These are phyloP conservation scores for Tamandua tetradactyla DNA, from an alignment of 2,797 vertebrate species.

Conservation along the genomic window DNA sequence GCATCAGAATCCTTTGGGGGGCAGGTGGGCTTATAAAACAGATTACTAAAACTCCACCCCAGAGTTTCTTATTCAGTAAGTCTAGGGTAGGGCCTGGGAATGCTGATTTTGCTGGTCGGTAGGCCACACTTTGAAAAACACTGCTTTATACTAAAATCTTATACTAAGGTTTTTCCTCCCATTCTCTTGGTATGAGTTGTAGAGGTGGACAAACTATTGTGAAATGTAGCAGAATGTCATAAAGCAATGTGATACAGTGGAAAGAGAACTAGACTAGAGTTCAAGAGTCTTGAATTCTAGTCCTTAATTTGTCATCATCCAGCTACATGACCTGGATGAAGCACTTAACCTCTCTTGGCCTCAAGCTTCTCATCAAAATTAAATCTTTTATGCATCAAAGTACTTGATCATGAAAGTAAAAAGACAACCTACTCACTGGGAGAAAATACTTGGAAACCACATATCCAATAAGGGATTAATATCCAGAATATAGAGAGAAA, in stretches of 20 bases:
- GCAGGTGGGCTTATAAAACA: background rate
- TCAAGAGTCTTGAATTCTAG: slow-evolving; percentile 16
- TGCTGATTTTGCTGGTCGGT: background rate
- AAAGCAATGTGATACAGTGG: background rate
- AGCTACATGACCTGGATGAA: background rate
- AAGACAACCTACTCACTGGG: too few relatives aligned
- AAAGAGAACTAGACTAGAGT: background rate
- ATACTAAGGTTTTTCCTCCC: background rate
- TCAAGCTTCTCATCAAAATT: too few relatives aligned
- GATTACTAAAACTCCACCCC: background rate
- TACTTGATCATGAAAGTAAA: too few relatives aligned
- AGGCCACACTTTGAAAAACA: background rate
- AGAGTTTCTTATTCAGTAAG: background rate
- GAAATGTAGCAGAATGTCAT: background rate
- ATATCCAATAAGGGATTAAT: too few relatives aligned
- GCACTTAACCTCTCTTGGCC: too few relatives aligned
- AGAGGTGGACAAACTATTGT: background rate
- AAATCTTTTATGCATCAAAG: too few relatives aligned
- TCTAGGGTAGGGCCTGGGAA: background rate
- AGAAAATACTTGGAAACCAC: too few relatives aligned
- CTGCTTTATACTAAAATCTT: slow-evolving; percentile 16
- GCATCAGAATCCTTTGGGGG: background rate
- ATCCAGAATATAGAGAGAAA: too few relatives aligned
- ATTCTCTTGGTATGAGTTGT: background rate
- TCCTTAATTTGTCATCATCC: slow-evolving; percentile 14